phyloP scores from a whole-genome alignment of 2,113 vertebrate genomes.

The Ammospiza caudacuta region DNA sequence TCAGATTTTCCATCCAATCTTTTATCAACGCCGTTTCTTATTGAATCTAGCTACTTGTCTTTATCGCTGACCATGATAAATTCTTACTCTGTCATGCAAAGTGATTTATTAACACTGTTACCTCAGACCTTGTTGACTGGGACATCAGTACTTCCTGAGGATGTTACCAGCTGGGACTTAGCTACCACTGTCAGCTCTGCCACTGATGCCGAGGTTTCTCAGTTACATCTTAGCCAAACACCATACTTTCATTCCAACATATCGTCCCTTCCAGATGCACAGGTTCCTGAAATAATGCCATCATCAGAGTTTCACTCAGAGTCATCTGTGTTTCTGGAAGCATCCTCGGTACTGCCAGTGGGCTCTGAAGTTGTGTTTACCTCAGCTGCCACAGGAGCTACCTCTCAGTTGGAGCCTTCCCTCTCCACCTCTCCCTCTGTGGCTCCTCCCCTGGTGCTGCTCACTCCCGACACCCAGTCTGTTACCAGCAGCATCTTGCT shows the following conservation, averaged over 20 bases:
- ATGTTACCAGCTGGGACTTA: not conserved
- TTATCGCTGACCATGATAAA: not conserved
- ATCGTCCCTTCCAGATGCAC: not conserved
- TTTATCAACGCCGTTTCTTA: slow-evolving; percentile 9
- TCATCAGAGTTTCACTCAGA: not conserved
- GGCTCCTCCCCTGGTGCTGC: slow-evolving; percentile 43
- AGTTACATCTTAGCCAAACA: slow-evolving; percentile 13
- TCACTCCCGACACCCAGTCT: not conserved
- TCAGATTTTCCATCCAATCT: slow-evolving; percentile 21
- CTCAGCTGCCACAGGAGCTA: slow-evolving; percentile 72
- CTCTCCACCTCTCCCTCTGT: not conserved
- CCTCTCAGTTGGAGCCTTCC: slow-evolving; percentile 65
- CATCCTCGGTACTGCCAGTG: not conserved
- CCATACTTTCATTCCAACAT: not conserved
- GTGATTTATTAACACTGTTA: not conserved
- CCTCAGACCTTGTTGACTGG: slow-evolving; percentile 35
- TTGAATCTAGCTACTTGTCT: slow-evolving; percentile 19
- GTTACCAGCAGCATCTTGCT: slow-evolving; percentile 22
- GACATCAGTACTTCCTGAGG: not conserved
- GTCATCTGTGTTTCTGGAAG: slow-evolving; percentile 37
- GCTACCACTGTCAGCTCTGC: not conserved
- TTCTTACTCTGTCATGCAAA: not conserved
- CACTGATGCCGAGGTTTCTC: not conserved
- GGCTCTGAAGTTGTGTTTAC: slow-evolving; percentile 63
- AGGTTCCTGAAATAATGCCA: not conserved